phyloP scores from a whole-genome alignment of 2,113 vertebrate species.

The Pteruthius melanotis region DNA sequence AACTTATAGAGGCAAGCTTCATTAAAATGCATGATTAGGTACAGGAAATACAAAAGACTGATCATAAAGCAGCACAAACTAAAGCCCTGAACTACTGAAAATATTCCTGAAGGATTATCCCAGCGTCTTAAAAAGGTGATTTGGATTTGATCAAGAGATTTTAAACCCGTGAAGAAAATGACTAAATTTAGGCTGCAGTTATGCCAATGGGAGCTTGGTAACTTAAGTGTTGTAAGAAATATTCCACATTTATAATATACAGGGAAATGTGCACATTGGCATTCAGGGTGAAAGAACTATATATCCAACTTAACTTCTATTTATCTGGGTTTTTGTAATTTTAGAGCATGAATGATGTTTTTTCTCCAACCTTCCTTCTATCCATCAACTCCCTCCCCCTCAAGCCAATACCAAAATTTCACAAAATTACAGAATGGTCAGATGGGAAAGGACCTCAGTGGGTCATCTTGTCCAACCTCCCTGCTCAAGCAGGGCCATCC shows the following conservation, averaged over 20 bases:
- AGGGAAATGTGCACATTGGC: background rate
- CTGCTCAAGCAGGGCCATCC: background rate
- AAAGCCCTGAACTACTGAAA: slow-evolving; percentile 20
- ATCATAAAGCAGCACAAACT: slow-evolving; percentile 51
- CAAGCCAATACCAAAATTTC: background rate
- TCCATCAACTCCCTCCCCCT: background rate
- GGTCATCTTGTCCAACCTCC: background rate
- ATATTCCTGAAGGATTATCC: slow-evolving; percentile 49
- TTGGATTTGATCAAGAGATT: slow-evolving; percentile 40
- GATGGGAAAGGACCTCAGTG: background rate
- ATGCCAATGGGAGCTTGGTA: background rate
- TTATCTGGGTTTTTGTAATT: background rate
- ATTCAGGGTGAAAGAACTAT: background rate
- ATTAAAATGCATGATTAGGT: slow-evolving; percentile 57
- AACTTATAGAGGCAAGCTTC: slow-evolving; percentile 44
- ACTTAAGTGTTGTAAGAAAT: background rate
- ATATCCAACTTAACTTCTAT: background rate
- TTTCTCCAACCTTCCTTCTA: background rate
- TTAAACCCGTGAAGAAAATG: slow-evolving; percentile 9
- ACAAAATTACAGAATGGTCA: background rate
- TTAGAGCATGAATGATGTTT: background rate
- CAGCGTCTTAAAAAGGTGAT: slow-evolving; percentile 23
- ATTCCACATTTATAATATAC: background rate
- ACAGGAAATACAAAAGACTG: slow-evolving; percentile 56
- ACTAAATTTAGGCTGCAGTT: slow-evolving; percentile 7